Percentiles rank a stretch among this genome's conserved stretches.
Conservation (phyloP, 2,888 invertebrate genomes). For the Amblyjoppa fuscipennis region DNA sequence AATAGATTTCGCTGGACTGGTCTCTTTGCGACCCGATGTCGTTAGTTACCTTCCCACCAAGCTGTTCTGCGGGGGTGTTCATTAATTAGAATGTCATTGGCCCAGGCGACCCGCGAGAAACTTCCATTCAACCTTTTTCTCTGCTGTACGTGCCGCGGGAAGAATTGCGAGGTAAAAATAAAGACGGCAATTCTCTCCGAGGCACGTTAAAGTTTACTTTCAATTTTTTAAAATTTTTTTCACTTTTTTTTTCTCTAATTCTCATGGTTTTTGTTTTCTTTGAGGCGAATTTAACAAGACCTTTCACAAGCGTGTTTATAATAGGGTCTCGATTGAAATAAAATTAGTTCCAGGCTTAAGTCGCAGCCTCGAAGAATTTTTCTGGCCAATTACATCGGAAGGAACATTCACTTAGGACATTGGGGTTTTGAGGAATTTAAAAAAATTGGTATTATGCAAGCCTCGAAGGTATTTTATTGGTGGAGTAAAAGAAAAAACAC, state of each 20-base stretch:
- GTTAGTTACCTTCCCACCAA: slow-evolving; percentile 48
- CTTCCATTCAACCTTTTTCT: slow-evolving; percentile 56
- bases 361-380: background rate
- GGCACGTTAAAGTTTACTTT: background rate
- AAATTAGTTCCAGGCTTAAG: background rate
- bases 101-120: slow-evolving; percentile 59
- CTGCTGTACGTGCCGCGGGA: slow-evolving; percentile 17
- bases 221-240: background rate
- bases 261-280: background rate
- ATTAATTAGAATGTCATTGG: slow-evolving; percentile 67
- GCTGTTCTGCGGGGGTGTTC: slow-evolving; percentile 46
- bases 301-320: background rate
- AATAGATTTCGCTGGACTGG: slow-evolving; percentile 56
- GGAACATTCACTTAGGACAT: background rate
- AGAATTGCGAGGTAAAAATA: slow-evolving; percentile 35
- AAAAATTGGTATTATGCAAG: background rate
- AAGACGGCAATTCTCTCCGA: slow-evolving; percentile 14
- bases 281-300: background rate
- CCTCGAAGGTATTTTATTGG: background rate
- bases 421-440: background rate
- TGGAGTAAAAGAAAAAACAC: too few relatives aligned
- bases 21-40: slow-evolving; percentile 52
- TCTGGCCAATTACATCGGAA: background rate
- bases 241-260: background rate
- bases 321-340: background rate